Evolutionary conservation across 2,797 vertebrate genomes (phyloP).

Genomic region (Pogonophryne albipinna): DNA sequence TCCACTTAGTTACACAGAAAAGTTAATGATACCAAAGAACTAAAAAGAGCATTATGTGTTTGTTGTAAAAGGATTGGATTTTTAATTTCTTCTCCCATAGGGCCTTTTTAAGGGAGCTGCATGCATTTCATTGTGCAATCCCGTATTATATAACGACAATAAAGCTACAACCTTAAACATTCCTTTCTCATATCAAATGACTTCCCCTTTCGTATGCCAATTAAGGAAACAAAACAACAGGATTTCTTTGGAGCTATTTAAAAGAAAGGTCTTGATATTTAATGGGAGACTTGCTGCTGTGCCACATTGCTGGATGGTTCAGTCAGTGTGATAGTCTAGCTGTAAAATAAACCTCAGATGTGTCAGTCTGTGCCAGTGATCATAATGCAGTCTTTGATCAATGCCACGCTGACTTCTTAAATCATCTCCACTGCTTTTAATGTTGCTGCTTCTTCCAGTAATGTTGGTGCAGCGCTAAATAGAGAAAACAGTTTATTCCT

Average conservation of each 20-base stretch:
- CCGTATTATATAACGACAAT: not conserved
- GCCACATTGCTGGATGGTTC: conserved; percentile 31
- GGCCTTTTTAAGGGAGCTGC: no score
- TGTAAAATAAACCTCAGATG: conserved; percentile 51
- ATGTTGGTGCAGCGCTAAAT: conserved; percentile 28
- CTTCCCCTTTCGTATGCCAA: not conserved
- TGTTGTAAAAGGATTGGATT: no score
- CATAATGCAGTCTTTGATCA: conserved; percentile 69
- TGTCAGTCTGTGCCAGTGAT: conserved; percentile 56
- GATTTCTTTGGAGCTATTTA: conserved; percentile 22
- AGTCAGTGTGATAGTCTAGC: conserved; percentile 15
- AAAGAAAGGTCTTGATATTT: conserved; percentile 36
- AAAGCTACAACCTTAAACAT: not conserved
- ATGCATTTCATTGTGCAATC: not conserved
- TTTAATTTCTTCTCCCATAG: no score
- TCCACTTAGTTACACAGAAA: no score
- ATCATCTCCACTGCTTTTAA: conserved; percentile 43
- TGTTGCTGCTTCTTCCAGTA: conserved; percentile 35
- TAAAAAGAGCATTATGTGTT: no score
- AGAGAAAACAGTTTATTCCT: conserved; percentile 48
- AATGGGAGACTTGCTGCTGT: conserved; percentile 33
- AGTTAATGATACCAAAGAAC: no score
- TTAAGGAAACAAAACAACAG: not conserved
- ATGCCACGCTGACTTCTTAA: conserved; percentile 24
- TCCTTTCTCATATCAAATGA: not conserved